Base-by-base conservation (phyloP, 2,888 invertebrate genomes). In the Clistopyga incitator region DNA sequence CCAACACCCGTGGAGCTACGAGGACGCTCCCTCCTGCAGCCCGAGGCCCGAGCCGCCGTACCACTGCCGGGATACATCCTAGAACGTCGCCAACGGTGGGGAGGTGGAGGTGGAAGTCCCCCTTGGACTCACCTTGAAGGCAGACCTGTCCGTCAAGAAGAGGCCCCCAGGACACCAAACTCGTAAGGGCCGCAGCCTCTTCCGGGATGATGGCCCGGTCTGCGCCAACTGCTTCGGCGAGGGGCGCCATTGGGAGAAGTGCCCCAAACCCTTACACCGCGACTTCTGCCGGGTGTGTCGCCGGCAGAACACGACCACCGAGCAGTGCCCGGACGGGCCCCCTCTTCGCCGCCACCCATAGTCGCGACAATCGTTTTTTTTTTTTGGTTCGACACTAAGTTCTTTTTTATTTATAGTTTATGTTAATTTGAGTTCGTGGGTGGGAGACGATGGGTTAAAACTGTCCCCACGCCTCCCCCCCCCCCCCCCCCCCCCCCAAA, bases 191-290 rank as follows among this genome's bases (percentile, higher is more conserved):
- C 38, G 18, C 3, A 15, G n/a, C 8, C 8, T 64, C n/a, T 64
- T 34, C 38, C 4, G 1, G 1, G 34, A 64, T n/a, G 61, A 38
- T 8, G 34, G 4, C 0, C 4, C 0, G 1, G 8, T 11, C 38
- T 64, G 61, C 8, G 61, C 61, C 1, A 34, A 64, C n/a, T 64
- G 61, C 8, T 64, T 34, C 8, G 18, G n/a, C n/a, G 61, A 38
- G 2, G 13, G 6, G 0, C 61, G 38, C 38, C 34, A 0, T 0
- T 64, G 61, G 61, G 1, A 4, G 6, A 3, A 2, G 0, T 64
- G 61, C 38, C n/a, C 34, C 34, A 64, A 38, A 2, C 38, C 2
- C 61, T 34, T 18, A n/a, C 61, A n/a, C 4, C n/a, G n/a, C 3
- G 18, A 64, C 18, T 64, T 64, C 18, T 64, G 38, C 15, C 61